Conservation (phyloP, 2,888 invertebrate species). For the Scaptomyza cyrtandrae region DNA sequence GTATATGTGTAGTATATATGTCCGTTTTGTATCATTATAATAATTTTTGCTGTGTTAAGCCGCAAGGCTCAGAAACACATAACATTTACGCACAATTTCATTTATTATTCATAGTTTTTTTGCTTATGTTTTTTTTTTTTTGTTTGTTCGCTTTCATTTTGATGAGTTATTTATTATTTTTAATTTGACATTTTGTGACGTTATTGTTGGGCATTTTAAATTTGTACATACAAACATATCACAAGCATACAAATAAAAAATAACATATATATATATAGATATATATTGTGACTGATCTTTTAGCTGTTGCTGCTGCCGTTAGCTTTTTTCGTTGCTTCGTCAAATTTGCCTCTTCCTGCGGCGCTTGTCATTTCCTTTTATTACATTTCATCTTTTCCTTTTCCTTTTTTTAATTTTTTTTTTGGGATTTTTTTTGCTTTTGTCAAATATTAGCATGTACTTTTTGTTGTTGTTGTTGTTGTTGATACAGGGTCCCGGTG, state of each 20-base stretch:
- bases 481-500: conserved; percentile 32
- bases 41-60: conserved; percentile 7
- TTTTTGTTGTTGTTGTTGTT: conserved; percentile 34
- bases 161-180: conserved; percentile 42
- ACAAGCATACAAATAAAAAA: no score
- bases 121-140: not conserved
- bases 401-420: conserved; percentile 62
- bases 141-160: conserved; percentile 3
- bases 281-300: conserved; percentile 17
- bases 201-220: conserved; percentile 26
- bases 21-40: conserved; percentile 4
- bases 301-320: conserved; percentile 15
- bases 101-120: conserved; percentile 1
- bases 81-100: conserved; percentile 13
- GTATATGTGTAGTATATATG: no score
- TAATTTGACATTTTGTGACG: conserved; percentile 49
- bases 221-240: conserved; percentile 13
- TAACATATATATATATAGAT: not conserved
- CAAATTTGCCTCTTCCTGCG: conserved; percentile 37
- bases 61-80: not conserved
- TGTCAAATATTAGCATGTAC: conserved; percentile 72
- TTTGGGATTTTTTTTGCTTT: conserved; percentile 60
- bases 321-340: not conserved
- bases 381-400: conserved; percentile 72
- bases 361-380: conserved; percentile 73